Evolutionary conservation across 2,113 vertebrate species (phyloP).

Genomic region (Entosphenus tridentatus): DNA sequence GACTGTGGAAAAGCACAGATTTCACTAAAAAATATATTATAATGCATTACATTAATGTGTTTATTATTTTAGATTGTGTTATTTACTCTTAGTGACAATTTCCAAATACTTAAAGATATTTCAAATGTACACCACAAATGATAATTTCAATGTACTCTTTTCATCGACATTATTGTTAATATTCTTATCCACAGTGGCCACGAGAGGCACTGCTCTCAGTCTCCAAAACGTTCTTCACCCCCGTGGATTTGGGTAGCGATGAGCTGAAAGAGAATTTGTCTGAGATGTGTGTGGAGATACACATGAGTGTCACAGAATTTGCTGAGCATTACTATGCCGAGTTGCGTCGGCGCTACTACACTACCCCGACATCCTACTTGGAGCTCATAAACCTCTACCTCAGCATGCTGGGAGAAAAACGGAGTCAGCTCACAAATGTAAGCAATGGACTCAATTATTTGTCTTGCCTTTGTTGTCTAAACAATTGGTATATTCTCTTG

Average conservation of each 20-base stretch:
- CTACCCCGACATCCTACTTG: conserved; percentile 49
- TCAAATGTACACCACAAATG: too few species aligned
- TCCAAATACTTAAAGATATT: too few species aligned
- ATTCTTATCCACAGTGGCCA: conserved; percentile 26
- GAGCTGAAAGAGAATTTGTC: conserved; percentile 34
- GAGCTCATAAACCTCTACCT: conserved; percentile 57
- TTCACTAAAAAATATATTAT: too few species aligned
- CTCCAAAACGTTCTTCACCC: conserved; percentile 35
- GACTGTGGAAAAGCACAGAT: too few species aligned
- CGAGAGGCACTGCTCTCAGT: conserved; percentile 45
- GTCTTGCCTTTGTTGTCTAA: not conserved
- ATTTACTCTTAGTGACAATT: too few species aligned
- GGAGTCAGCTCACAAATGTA: conserved; percentile 28
- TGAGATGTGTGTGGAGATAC: conserved; percentile 46
- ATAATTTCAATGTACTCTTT: too few species aligned
- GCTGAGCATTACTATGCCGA: conserved; percentile 38
- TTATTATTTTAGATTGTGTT: too few species aligned
- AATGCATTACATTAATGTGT: too few species aligned
- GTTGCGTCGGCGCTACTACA: conserved; percentile 41
- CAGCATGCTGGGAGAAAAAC: conserved; percentile 36
- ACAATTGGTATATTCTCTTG: too few species aligned
- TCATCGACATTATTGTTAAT: not conserved
- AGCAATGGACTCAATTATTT: not conserved
- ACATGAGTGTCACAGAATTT: conserved; percentile 37
- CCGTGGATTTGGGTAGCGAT: conserved; percentile 27